phyloP scores from a whole-genome alignment of 2,797 vertebrate genomes.

The Eremophila alpestris region DNA sequence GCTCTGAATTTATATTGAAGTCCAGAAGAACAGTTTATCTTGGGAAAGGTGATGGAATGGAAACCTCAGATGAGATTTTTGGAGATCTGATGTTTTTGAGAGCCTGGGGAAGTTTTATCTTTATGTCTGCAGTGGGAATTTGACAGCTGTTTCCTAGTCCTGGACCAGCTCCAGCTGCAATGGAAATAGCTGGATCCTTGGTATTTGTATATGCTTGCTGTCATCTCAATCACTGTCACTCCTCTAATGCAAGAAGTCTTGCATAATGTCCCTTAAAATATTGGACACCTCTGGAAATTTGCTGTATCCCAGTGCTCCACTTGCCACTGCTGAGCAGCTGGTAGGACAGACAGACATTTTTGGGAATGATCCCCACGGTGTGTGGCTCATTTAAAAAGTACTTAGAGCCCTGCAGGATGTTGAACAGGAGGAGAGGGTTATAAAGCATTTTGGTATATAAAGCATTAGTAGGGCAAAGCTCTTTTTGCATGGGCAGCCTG shows the following conservation, averaged over 20 bases:
- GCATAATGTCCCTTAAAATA: background rate
- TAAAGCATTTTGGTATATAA: background rate
- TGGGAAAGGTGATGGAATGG: background rate
- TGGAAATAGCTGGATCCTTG: background rate
- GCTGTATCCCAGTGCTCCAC: background rate
- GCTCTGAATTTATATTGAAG: background rate
- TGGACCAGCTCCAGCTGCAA: background rate
- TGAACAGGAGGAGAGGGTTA: background rate
- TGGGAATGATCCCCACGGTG: background rate
- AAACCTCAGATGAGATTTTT: background rate
- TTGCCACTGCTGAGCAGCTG: background rate
- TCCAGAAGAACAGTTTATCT: background rate
- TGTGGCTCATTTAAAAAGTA: background rate
- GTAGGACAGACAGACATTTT: background rate
- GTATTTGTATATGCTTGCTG: background rate
- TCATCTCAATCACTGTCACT: background rate
- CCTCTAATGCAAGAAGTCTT: background rate
- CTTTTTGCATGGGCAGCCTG: rapidly evolving
- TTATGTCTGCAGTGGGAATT: background rate
- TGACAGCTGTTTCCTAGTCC: background rate
- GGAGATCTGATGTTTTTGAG: background rate
- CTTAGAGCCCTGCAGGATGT: background rate
- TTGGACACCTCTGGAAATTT: background rate
- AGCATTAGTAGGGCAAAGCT: background rate
- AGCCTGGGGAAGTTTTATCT: background rate